phyloP scores from a whole-genome alignment of 2,113 vertebrate species.

The Microcebus ravelobensis region DNA sequence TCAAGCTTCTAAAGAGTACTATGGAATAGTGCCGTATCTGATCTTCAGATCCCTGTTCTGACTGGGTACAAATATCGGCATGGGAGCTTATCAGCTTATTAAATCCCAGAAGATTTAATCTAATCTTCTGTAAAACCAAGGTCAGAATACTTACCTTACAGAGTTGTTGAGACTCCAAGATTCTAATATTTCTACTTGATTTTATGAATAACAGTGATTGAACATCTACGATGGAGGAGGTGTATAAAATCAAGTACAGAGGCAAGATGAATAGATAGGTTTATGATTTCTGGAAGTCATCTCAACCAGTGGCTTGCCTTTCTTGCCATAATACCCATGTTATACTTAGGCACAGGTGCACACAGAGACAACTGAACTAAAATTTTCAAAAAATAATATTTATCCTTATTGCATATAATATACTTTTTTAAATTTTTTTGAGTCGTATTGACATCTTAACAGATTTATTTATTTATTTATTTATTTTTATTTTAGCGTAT shows the following conservation, averaged over 20 bases:
- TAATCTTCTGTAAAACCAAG: constrained; percentile 27
- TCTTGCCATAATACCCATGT: background rate
- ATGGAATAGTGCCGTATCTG: background rate
- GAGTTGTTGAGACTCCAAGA: background rate
- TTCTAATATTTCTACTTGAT: constrained; percentile 28
- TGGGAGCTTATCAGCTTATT: background rate
- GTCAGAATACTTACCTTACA: background rate
- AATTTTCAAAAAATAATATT: background rate
- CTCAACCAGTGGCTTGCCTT: constrained; percentile 24
- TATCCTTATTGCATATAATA: background rate
- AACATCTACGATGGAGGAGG: background rate
- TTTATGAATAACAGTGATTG: background rate
- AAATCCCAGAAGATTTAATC: background rate
- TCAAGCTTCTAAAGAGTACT: background rate
- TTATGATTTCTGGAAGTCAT: background rate
- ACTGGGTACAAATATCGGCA: background rate
- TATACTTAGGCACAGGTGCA: background rate
- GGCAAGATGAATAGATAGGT: background rate
- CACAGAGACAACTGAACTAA: background rate
- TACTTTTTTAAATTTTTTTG: background rate
- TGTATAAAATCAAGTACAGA: background rate
- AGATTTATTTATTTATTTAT: too few species aligned
- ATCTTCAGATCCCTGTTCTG: background rate
- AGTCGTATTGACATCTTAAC: too few species aligned
- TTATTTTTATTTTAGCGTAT: too few species aligned